These are phyloP conservation scores for Schizopygopsis malacanthus DNA, from an alignment of 2,797 vertebrate species.

Conservation along the genomic window DNA sequence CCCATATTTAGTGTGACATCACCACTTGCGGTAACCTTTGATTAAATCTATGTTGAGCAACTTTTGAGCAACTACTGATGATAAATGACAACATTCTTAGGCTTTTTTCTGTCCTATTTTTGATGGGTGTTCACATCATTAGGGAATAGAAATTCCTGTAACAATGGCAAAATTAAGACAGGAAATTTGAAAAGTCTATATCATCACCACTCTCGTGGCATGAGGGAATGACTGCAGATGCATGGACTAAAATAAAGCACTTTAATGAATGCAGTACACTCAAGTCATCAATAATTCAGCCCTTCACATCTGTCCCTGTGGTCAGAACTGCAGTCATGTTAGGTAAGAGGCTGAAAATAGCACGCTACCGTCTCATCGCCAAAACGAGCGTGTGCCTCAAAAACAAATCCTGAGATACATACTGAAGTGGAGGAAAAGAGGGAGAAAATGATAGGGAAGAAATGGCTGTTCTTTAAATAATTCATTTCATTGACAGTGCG, in stretches of 20 bases:
- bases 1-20: neutral
- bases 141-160: neutral
- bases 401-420: slow-evolving; percentile 19
- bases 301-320: slow-evolving; percentile 52
- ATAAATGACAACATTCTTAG: neutral
- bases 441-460: slow-evolving; percentile 31
- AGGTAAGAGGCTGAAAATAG: slow-evolving; percentile 57
- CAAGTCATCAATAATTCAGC: slow-evolving; percentile 49
- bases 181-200: neutral
- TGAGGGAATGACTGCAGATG: neutral
- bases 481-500: slow-evolving; percentile 40
- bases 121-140: slow-evolving; percentile 8
- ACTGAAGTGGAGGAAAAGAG: slow-evolving; percentile 9
- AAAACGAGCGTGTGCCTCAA: slow-evolving; percentile 10
- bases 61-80: neutral
- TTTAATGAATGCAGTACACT: slow-evolving; percentile 22
- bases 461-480: slow-evolving; percentile 44
- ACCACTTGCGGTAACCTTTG: neutral
- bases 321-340: slow-evolving; percentile 48
- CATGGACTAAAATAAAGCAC: neutral
- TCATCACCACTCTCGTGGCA: neutral
- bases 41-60: neutral
- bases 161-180: neutral
- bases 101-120: neutral
- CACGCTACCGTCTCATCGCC: slow-evolving; percentile 7